These are phyloP conservation scores for Oxyscelio sp. DNA, from an alignment of 2,888 invertebrate species.

Conservation along the genomic window DNA sequence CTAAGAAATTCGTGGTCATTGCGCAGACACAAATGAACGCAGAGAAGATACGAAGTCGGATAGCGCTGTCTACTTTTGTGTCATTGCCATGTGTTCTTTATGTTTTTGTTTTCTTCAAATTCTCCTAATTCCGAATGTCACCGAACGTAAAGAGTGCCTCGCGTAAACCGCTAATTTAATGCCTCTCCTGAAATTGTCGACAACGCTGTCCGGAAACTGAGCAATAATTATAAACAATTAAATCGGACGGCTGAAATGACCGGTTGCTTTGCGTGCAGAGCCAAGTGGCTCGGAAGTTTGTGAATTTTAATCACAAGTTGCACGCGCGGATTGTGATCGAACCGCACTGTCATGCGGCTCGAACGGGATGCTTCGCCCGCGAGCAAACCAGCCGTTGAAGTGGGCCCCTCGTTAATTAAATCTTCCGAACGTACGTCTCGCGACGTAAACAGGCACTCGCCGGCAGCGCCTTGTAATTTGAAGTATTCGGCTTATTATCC, in stretches of 20 bases:
- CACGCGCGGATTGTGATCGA: slow-evolving; percentile 35
- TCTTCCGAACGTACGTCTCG: slow-evolving; percentile 67
- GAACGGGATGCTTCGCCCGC: slow-evolving; percentile 32
- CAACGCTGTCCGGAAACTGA: background rate
- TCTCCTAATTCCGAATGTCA: too few relatives aligned
- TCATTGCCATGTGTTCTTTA: too few relatives aligned
- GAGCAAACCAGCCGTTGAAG: slow-evolving; percentile 68
- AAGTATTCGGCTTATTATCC: slow-evolving; percentile 70
- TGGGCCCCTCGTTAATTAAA: slow-evolving; percentile 73
- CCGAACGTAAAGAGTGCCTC: too few relatives aligned
- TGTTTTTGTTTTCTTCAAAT: too few relatives aligned
- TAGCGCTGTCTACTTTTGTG: too few relatives aligned
- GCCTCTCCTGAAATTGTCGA: too few relatives aligned
- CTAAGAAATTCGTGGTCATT: too few relatives aligned
- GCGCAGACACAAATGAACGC: too few relatives aligned
- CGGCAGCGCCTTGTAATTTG: slow-evolving; percentile 67
- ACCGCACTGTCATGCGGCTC: slow-evolving; percentile 42
- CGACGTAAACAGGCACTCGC: slow-evolving; percentile 70
- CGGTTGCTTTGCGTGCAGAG: background rate
- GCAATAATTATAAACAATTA: slow-evolving; percentile 42
- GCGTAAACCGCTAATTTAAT: too few relatives aligned
- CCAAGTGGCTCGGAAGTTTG: slow-evolving; percentile 33
- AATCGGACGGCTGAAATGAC: slow-evolving; percentile 21
- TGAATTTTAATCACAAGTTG: slow-evolving; percentile 59
- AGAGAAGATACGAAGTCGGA: too few relatives aligned